Conservation (phyloP, 2,113 vertebrate species). For the Montifringilla adamsi region DNA sequence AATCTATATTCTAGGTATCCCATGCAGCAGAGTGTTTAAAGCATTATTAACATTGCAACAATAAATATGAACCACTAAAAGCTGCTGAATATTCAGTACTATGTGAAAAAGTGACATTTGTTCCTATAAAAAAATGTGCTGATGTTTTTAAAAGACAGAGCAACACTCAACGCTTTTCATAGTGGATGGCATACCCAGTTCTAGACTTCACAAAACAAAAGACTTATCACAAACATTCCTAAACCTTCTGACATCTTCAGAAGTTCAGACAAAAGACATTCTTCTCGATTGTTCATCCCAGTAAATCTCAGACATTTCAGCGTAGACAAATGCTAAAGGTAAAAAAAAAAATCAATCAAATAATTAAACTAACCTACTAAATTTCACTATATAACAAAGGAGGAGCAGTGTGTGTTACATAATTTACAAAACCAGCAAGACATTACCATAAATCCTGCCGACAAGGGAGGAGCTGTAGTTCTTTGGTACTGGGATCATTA, state of each 20-base stretch:
- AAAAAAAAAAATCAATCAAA: conserved; percentile 74
- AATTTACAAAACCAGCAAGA: conserved; percentile 76
- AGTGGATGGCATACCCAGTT: background rate
- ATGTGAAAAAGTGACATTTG: background rate
- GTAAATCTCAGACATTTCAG: conserved; percentile 56
- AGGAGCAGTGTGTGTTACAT: conserved; percentile 65
- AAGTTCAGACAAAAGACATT: conserved; percentile 40
- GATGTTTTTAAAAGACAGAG: conserved; percentile 1
- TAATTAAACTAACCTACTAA: conserved; percentile 73
- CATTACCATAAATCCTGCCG: conserved; percentile 67
- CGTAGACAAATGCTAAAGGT: conserved; percentile 58
- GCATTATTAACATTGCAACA: background rate
- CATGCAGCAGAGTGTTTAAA: background rate
- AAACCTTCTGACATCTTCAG: conserved; percentile 37
- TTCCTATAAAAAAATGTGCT: conserved; percentile 24
- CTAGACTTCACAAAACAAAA: conserved; percentile 31
- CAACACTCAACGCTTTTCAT: background rate
- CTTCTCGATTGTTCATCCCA: background rate
- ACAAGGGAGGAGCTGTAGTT: conserved; percentile 62
- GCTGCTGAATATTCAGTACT: background rate
- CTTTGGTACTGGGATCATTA: conserved; percentile 49
- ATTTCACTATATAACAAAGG: conserved; percentile 70
- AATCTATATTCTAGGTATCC: background rate
- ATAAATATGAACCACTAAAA: background rate
- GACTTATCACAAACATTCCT: conserved; percentile 32